Conservation (phyloP, 2,888 invertebrate genomes). For the Stenotaenia linearis region DNA sequence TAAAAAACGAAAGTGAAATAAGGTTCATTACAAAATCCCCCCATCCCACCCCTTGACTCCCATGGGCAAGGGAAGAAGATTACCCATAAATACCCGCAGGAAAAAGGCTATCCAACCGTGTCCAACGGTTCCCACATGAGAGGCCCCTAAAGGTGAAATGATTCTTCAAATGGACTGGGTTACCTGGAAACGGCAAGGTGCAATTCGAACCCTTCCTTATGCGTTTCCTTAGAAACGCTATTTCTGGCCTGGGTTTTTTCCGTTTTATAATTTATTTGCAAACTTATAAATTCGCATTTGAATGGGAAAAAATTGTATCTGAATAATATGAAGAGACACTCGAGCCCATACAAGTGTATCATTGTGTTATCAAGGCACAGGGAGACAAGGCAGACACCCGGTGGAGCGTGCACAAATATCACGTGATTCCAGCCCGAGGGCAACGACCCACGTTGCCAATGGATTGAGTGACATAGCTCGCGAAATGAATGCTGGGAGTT, state of each 20-base stretch:
- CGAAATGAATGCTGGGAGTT: constrained; percentile 16
- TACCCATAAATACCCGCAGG: constrained; percentile 20
- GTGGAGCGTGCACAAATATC: constrained; percentile 17
- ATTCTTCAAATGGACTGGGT: constrained; percentile 13
- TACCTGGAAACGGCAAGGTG: neutral
- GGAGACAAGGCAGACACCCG: constrained; percentile 10
- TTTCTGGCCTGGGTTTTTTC: no score
- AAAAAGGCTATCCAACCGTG: neutral
- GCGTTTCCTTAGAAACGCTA: neutral
- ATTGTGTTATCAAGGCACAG: constrained; percentile 26
- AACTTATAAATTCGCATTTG: no score
- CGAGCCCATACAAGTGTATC: neutral
- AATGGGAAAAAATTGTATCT: neutral
- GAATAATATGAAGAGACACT: neutral
- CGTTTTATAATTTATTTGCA: no score
- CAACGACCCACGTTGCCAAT: constrained; percentile 12
- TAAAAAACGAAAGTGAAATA: constrained; percentile 4
- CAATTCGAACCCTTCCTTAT: neutral
- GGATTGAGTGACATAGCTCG: neutral
- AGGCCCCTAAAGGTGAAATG: constrained; percentile 5
- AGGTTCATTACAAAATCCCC: neutral
- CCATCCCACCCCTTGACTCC: neutral
- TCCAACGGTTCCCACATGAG: constrained; percentile 5
- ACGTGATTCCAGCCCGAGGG: constrained; percentile 3
- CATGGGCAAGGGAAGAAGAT: neutral